A percentile compares a stretch with the other conserved stretches of the same genome.
Evolutionary conservation across 2,113 vertebrate species (phyloP).

Genomic region (Tamias sibiricus): DNA sequence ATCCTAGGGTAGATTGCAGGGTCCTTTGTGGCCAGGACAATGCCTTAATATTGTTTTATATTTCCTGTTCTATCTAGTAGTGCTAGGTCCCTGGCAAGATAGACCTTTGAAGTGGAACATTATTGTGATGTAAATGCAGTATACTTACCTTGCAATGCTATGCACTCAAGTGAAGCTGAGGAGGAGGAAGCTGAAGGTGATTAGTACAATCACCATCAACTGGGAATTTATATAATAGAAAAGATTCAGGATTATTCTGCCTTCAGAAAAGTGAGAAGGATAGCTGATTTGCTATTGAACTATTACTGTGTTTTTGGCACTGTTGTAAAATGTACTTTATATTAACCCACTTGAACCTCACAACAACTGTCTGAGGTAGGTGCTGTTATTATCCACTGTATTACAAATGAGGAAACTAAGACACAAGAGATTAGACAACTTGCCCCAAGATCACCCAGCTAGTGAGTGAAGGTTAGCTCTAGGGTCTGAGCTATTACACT

Average conservation of each 20-base stretch:
- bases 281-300: neutral
- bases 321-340: slow-evolving; percentile 10
- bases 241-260: slow-evolving; percentile 32
- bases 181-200: neutral
- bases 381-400: neutral
- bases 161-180: neutral
- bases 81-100: neutral
- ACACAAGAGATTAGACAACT: slow-evolving; percentile 6
- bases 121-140: neutral
- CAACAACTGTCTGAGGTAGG: neutral
- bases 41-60: neutral
- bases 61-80: neutral
- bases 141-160: neutral
- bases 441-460: neutral
- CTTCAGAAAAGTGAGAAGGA: slow-evolving; percentile 30
- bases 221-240: neutral
- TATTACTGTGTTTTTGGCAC: neutral
- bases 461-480: neutral
- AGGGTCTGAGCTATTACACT: neutral
- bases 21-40: neutral
- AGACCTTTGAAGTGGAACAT: neutral
- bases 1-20: neutral
- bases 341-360: neutral
- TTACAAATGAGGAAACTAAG: slow-evolving; percentile 12
- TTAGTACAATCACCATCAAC: neutral